Evolutionary conservation across 2,888 invertebrate species (phyloP), one percentile per base, ranked within the genome.

Genomic region (Tetragnatha montana): DNA sequence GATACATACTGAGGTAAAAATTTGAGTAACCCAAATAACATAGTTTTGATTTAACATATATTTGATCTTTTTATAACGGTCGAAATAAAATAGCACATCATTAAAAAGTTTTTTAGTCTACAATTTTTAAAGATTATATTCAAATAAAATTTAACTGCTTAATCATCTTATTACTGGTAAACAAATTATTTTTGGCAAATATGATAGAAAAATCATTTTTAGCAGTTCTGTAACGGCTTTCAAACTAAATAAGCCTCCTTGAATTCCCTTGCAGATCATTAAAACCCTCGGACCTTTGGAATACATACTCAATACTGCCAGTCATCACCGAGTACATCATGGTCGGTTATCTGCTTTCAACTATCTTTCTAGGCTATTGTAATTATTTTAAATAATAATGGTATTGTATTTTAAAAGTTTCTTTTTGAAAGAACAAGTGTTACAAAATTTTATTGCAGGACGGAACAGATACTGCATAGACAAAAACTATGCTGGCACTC

Each of bases 381-480:
- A 35, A n/a, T n/a, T n/a, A n/a, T n/a, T 35, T 35, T n/a, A n/a
- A n/a, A n/a, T n/a, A n/a, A n/a, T n/a, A n/a, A n/a, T n/a, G n/a
- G n/a, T n/a, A n/a, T n/a, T n/a, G n/a, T n/a, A n/a, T n/a, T n/a
- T n/a, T n/a, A n/a, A n/a, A n/a, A n/a, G n/a, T n/a, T n/a, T 2
- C 35, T 4, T 2, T 35, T 1, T 4, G 35, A 35, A 8, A 10
- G 10, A 8, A 10, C 60, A 35, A 8, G 60, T 60, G 6, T 10
- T 17, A 8, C 95, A 95, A 12, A 0, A 17, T 78, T 73, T 75
- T 73, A 7, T 60, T 22, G 14, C 91, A 96, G 96, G 96, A 51
- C 96, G 97, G 93, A 98, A 98, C 94, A 95, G 97, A 89, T 97
- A 97, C 93, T 98, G 98, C 92, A 95, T 98, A 92, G 98, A 98